Percentiles rank a stretch among this genome's conserved stretches.
Conservation (phyloP, 1,140 invertebrate species). For the Elymnias hypermnestra region DNA sequence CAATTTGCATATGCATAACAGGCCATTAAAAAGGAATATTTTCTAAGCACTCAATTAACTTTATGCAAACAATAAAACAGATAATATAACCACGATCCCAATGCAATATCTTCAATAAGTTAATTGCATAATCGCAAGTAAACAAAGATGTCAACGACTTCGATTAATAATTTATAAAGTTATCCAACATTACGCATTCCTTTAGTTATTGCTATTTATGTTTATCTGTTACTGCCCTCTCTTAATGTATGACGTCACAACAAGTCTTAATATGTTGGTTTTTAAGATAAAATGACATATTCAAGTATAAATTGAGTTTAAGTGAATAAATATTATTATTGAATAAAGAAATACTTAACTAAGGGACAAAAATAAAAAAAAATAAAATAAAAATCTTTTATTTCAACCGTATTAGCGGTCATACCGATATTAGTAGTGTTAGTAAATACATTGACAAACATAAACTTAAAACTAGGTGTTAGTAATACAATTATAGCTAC, state of each 20-base stretch:
- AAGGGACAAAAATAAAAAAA: no score
- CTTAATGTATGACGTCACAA: slow-evolving; percentile 1
- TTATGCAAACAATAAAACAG: no score
- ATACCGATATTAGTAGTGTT: no score
- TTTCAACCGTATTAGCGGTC: no score
- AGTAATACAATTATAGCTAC: no score
- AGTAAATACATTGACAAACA: no score
- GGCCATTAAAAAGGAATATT: neutral
- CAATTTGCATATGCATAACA: no score
- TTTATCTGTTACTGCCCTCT: neutral
- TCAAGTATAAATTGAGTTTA: neutral
- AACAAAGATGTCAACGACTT: slow-evolving; percentile 3
- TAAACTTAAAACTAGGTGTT: no score
- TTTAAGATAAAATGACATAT: neutral
- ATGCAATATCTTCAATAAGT: neutral
- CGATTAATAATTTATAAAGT: neutral
- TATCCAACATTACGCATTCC: slow-evolving; percentile 1
- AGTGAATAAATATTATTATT: no score
- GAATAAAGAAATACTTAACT: no score
- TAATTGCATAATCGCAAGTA: neutral
- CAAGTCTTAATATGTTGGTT: neutral
- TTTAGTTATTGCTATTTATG: neutral
- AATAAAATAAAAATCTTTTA: no score
- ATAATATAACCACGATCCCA: neutral
- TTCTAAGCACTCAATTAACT: neutral